Evolutionary conservation across 1,140 invertebrate genomes (phyloP), one percentile per base, ranked within the genome.

Genomic region (Tyrophagus putrescentiae): DNA sequence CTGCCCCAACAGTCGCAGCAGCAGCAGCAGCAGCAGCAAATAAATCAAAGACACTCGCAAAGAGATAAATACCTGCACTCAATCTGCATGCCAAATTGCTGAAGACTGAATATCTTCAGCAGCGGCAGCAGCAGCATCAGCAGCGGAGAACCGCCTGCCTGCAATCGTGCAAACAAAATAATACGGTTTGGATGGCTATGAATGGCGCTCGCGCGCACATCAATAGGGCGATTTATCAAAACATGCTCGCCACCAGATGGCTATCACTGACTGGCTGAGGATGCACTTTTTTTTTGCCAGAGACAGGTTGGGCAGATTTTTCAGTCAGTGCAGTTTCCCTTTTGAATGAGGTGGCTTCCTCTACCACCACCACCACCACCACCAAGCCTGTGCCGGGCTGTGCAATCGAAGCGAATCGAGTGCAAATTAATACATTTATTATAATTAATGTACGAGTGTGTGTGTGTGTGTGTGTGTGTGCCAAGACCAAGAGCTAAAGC

Each of bases 391-490:
- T n/a, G 18, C 9, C 45, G 7, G 45, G 7, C 23, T 39, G 13
- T 21, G 36, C 13, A 13, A 21, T 21, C 21, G 13, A 39, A 21
- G 21, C 36, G 36, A 39, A 39, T 39, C 36, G 21, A 39, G 21
- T 39, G 13, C 13, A 21, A 39, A 39, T 13, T 13, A 21, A 39
- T 39, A 48, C 7, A 48, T 25, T 48, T 48, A 48, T 48, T 48
- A 48, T 48, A 48, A 48, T 48, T 48, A 48, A 48, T 48, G 45
- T 48, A 6, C 45, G n/a, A n/a, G n/a, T n/a, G n/a, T n/a, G n/a
- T n/a, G n/a, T n/a, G n/a, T n/a, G n/a, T n/a, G n/a, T n/a, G n/a
- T n/a, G n/a, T n/a, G n/a, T n/a, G n/a, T n/a, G n/a, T n/a, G n/a
- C n/a, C n/a, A n/a, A n/a, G n/a, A n/a, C n/a, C n/a, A n/a, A n/a